Evolutionary conservation across 2,888 invertebrate species (phyloP).

Genomic region (Scrobipalpa costella): DNA sequence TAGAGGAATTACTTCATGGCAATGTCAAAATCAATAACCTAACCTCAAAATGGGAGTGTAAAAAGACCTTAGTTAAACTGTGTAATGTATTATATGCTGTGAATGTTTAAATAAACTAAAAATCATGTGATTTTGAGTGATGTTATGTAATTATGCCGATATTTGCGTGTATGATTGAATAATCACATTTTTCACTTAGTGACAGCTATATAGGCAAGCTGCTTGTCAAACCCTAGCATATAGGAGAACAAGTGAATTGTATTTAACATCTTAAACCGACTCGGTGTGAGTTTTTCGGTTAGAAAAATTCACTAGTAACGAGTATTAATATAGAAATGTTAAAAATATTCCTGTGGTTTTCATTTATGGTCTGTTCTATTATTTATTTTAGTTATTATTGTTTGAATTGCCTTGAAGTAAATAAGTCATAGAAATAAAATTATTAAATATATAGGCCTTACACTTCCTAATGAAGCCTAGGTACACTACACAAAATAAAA

Average conservation of each 20-base stretch:
- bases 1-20: constrained; percentile 36
- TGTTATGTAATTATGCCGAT: constrained; percentile 67
- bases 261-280: constrained; percentile 45
- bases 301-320: constrained; percentile 66
- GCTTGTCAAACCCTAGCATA: not conserved
- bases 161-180: constrained; percentile 51
- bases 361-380: constrained; percentile 13
- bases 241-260: constrained; percentile 23
- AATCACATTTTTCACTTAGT: constrained; percentile 21
- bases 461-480: no score
- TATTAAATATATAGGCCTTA: no score
- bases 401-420: constrained; percentile 20
- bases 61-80: constrained; percentile 46
- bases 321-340: constrained; percentile 68
- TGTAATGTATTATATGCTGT: constrained; percentile 49
- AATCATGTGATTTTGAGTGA: constrained; percentile 65
- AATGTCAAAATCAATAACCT: constrained; percentile 38
- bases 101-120: constrained; percentile 47
- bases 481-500: no score
- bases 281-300: constrained; percentile 61
- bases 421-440: not conserved
- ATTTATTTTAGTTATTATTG: not conserved
- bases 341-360: constrained; percentile 48
- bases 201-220: not conserved
- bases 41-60: constrained; percentile 46